phyloP scores from a whole-genome alignment of 2,888 invertebrate species.

The Ceraclea dissimilis region DNA sequence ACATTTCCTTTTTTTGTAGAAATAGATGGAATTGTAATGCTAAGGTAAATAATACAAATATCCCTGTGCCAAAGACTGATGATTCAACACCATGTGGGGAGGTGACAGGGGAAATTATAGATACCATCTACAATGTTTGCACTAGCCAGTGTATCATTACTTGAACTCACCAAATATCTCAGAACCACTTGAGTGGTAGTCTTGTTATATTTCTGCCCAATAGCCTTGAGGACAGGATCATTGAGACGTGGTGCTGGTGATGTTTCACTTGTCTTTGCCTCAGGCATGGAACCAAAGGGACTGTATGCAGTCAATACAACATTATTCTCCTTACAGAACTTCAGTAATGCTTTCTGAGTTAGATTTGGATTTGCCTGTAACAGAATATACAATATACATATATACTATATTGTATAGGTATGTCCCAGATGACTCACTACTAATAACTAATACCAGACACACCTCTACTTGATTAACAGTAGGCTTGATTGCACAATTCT shows the following conservation, averaged over 20 bases:
- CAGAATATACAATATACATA: conserved; percentile 25
- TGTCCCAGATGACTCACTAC: not conserved
- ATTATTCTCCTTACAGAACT: conserved; percentile 57
- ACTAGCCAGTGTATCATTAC: too few relatives aligned
- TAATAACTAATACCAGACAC: not conserved
- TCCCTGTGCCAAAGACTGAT: too few relatives aligned
- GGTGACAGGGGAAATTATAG: too few relatives aligned
- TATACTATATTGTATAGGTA: not conserved
- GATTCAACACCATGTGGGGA: too few relatives aligned
- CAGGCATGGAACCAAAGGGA: conserved; percentile 54
- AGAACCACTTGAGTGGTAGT: conserved; percentile 55
- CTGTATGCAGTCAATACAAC: conserved; percentile 66
- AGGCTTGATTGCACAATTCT: conserved; percentile 52
- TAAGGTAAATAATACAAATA: too few relatives aligned
- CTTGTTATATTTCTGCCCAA: conserved; percentile 58
- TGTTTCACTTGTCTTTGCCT: conserved; percentile 40
- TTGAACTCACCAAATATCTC: conserved; percentile 57
- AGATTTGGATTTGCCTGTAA: conserved; percentile 55
- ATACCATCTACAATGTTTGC: too few relatives aligned
- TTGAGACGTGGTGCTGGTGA: conserved; percentile 48
- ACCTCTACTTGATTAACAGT: conserved; percentile 50
- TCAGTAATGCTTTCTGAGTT: conserved; percentile 58
- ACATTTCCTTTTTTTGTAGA: too few relatives aligned
- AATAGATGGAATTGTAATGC: too few relatives aligned
- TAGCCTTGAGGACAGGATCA: conserved; percentile 45